Conservation (phyloP, 2,797 vertebrate species). For the Bovichtus diacanthus region DNA sequence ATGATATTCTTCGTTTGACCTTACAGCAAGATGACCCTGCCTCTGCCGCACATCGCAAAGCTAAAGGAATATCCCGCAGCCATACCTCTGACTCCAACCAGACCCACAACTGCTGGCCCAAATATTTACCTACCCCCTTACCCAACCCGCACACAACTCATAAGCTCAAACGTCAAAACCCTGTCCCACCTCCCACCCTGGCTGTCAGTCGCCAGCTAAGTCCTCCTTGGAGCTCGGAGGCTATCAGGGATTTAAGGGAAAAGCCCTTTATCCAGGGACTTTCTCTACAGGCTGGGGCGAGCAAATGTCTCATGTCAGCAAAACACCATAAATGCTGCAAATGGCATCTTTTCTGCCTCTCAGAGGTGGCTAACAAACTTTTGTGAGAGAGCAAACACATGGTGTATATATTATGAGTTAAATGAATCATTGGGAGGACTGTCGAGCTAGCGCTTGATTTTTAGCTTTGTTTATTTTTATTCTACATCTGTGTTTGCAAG, state of each 20-base stretch:
- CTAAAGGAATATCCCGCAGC: conserved; percentile 7
- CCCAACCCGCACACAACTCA: conserved; percentile 40
- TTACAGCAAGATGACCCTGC: conserved; percentile 13
- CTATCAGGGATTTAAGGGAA: conserved; percentile 80
- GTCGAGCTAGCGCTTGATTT: background rate
- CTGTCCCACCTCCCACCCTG: conserved; percentile 62
- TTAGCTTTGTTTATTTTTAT: conserved; percentile 4
- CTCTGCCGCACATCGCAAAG: conserved; percentile 30
- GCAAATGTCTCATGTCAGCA: conserved; percentile 80
- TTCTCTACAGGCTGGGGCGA: conserved; percentile 71
- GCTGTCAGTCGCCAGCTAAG: conserved; percentile 72
- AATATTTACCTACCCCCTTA: conserved; percentile 64
- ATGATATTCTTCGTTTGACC: conserved; percentile 32
- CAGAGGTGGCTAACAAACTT: conserved; percentile 51
- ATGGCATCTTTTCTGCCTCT: conserved; percentile 63
- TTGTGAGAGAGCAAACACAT: conserved; percentile 24
- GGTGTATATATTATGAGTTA: background rate
- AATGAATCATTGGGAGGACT: conserved; percentile 18
- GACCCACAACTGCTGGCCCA: conserved; percentile 49
- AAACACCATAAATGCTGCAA: conserved; percentile 73
- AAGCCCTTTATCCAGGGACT: conserved; percentile 83
- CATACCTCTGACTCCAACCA: conserved; percentile 24
- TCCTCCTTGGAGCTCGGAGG: conserved; percentile 74
- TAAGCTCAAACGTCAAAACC: conserved; percentile 62
- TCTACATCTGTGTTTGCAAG: conserved; percentile 4